These are phyloP conservation scores for Norana najaformis DNA, from an alignment of 2,888 invertebrate species.

Conservation along the genomic window DNA sequence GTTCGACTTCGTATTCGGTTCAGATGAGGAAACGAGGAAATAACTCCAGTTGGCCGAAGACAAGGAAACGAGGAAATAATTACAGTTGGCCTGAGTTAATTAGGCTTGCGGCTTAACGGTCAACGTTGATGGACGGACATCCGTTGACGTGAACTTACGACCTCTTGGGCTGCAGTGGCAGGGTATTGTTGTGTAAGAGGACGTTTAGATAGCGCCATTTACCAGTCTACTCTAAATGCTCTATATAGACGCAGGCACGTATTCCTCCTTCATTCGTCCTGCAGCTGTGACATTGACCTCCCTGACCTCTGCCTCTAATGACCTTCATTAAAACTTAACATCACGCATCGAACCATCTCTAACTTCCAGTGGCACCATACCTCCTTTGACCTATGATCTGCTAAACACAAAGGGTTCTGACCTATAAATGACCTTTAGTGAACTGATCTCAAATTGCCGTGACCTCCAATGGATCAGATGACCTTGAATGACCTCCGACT, in stretches of 20 bases:
- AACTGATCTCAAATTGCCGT: too few relatives aligned
- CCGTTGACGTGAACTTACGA: background rate
- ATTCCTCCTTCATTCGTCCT: background rate
- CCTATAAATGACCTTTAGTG: too few relatives aligned
- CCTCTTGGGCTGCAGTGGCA: background rate
- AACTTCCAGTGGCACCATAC: too few relatives aligned
- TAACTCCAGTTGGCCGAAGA: background rate
- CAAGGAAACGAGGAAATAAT: background rate
- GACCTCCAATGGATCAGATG: background rate
- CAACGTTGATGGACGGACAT: background rate
- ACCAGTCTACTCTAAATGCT: background rate
- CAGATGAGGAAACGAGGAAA: background rate
- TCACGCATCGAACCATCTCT: background rate
- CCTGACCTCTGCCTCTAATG: background rate
- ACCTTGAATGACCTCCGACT: background rate
- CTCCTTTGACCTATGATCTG: too few relatives aligned
- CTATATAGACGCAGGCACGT: background rate
- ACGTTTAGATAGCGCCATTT: background rate
- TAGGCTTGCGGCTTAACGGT: constrained; percentile 1
- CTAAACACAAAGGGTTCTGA: too few relatives aligned
- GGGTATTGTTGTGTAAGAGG: background rate
- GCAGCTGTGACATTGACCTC: background rate
- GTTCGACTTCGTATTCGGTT: background rate
- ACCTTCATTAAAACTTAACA: background rate
- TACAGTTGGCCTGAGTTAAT: background rate